A percentile compares a stretch with the other conserved stretches of the same genome.
Evolutionary conservation across 2,888 invertebrate genomes (phyloP).

Genomic region (Acholoe squamosa): DNA sequence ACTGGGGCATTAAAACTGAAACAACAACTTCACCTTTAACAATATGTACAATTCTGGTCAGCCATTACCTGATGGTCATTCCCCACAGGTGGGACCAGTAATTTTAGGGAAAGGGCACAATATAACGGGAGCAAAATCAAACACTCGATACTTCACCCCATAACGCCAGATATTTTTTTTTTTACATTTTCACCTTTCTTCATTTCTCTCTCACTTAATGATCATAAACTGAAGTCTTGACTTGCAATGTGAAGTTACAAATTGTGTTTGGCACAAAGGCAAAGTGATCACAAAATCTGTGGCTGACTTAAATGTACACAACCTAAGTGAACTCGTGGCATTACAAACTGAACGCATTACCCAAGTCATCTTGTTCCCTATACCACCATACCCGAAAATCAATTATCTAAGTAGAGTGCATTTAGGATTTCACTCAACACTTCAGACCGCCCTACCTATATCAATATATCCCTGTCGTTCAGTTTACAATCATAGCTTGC

Average conservation of each 20-base stretch:
- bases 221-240: background rate
- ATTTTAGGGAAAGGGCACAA: background rate
- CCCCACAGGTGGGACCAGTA: background rate
- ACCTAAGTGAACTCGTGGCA: background rate
- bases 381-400: background rate
- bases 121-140: background rate
- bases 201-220: background rate
- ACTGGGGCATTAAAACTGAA: background rate
- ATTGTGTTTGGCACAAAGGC: background rate
- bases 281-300: constrained; percentile 8
- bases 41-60: background rate
- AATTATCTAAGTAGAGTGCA: too few species aligned
- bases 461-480: too few species aligned
- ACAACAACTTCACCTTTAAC: background rate
- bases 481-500: too few species aligned
- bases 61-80: too few species aligned
- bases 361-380: background rate
- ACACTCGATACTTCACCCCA: background rate
- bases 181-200: too few species aligned
- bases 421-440: too few species aligned
- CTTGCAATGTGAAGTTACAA: background rate
- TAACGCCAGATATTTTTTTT: background rate
- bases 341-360: background rate
- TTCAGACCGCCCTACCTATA: too few species aligned
- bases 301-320: background rate